Base-by-base conservation (phyloP, 2,888 invertebrate genomes). In the Nezara viridula region DNA sequence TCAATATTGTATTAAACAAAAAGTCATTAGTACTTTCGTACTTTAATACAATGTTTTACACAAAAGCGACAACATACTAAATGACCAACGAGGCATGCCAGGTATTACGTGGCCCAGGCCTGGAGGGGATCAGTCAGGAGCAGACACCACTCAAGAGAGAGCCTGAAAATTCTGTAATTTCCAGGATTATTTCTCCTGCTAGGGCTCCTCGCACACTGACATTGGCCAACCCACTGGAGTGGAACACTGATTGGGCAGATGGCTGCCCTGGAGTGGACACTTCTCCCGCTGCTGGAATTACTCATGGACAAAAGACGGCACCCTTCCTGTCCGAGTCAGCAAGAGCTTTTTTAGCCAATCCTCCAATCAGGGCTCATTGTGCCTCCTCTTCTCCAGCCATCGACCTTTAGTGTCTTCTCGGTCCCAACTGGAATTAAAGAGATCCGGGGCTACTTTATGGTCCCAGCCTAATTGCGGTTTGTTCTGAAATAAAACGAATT, bases 391-490 rank as follows among this genome's bases (percentile, higher is more conserved):
- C 81, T 44, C 44, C 81, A 44, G n/a, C 24, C 44, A 44, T 47
- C 81, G 40, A 40, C 44, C 44, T 81, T 81, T 81, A 81, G 81
- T 81, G 81, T 81, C 81, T 81, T 81, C 81, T 44, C 55, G 37
- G 14, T 52, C 32, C 86, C 55, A 19, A 52, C 52, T 52, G 32
- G 86, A 52, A 86, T 86, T 86, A 86, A 86, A 86, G 52, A 86
- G 86, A 86, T 86, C 52, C 52, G 9, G 37, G 52, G 55, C 55
- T 32, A 73, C 66, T 73, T 73, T 73, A 52, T 55, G 86, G 40
- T n/a, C 66, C 66, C 32, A n/a, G 40, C 86, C 88, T 88, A 88
- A 88, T 88, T 88, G 88, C 88, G 88, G 88, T 55, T 88, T 88
- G 73, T 88, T 73, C 55, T 44, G 73, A 47, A 73, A 55, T 44